Base-by-base conservation (phyloP, 2,797 vertebrate species). In the Labeo calbasu region DNA sequence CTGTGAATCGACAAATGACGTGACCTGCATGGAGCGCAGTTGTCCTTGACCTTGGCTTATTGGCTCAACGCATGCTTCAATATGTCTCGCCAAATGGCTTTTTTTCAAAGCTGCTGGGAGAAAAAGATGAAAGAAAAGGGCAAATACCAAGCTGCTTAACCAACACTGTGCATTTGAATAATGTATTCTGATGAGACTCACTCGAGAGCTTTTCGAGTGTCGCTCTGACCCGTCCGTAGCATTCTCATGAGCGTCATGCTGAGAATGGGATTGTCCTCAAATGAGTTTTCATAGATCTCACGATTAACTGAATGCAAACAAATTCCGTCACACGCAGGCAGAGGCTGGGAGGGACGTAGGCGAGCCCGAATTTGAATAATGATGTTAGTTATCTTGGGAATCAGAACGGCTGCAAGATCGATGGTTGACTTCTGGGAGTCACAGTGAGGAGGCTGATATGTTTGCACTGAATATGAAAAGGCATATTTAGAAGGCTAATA, bases 301-400 rank as follows among this genome's bases (percentile, higher is more conserved):
- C 1, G 55, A 88, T 91, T 69, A 90, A 84, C 78, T 65, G 83
- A 86, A 89, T 82, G 87, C 81, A 32, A 88, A 87, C 84, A 89
- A 89, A 92, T 90, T 77, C 88, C 13, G 80, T 77, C 81, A 63
- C 59, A 61, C 86, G 79, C 66, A 78, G 89, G 84, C 14, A 5
- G 84, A 78, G 53, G 75, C 48, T 72, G 21, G 70, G 73, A 78
- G 51, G 72, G 82, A 81, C 57, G 80, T 48, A 70, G 77, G 71
- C 23, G 78, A 90, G 77, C 86, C 87, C 86, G 78, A 88, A 91
- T 93, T 91, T 93, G 89, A 92, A 86, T 90, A 89, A 93, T 89
- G 89, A 80, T 69, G 86, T 90, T 90, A 83, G 89, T 87, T 91
- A 90, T 92, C 88, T 84, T 81, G 88, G 81, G 88, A 91, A 92